Evolutionary conservation across 1,140 invertebrate species (phyloP).

Genomic region (Rhysida immarginata): DNA sequence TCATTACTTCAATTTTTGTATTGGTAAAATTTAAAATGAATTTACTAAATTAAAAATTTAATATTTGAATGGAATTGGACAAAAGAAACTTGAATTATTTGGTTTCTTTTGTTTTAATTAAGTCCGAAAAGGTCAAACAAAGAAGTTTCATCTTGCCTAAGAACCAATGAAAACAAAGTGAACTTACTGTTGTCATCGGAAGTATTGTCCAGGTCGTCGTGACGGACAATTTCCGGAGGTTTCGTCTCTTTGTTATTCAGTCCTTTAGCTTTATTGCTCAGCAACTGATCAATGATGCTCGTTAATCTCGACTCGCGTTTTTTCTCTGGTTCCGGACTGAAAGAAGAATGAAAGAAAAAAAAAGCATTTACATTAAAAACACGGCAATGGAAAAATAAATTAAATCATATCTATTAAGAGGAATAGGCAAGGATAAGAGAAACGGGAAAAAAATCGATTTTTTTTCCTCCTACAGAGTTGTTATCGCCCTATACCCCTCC

Average conservation of each 20-base stretch:
- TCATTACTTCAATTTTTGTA: too few species aligned
- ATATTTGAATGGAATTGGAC: too few species aligned
- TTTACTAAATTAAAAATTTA: too few species aligned
- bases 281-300: conserved; percentile 15
- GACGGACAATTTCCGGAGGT: neutral
- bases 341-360: neutral
- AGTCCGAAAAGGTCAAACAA: too few species aligned
- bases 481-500: too few species aligned
- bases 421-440: neutral
- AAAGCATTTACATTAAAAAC: neutral
- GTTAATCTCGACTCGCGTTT: conserved; percentile 14
- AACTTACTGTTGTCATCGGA: conserved; percentile 6
- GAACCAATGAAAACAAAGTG: too few species aligned
- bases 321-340: conserved; percentile 12
- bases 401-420: neutral
- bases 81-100: too few species aligned
- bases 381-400: neutral
- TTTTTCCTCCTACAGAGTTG: too few species aligned
- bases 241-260: neutral
- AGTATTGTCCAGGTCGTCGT: neutral
- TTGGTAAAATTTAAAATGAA: too few species aligned
- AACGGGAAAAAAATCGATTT: too few species aligned
- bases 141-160: too few species aligned
- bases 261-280: conserved; percentile 12
- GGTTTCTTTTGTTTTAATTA: too few species aligned